Conservation (phyloP, 2,113 vertebrate species). For the Leiothrix lutea region DNA sequence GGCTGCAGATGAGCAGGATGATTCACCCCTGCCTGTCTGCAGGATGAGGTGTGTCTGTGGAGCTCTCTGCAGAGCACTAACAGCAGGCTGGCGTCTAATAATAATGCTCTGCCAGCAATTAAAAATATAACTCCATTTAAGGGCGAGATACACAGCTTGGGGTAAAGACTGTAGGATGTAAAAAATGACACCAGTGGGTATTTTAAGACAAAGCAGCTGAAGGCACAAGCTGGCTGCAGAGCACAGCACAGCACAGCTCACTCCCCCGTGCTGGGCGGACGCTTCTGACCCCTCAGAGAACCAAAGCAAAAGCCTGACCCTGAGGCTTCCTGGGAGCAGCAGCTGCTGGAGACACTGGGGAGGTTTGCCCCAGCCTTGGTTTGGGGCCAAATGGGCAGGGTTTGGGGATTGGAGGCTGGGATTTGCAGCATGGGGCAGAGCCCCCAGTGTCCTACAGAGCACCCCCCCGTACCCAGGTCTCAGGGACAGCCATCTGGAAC, state of each 20-base stretch:
- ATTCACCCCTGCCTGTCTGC: conserved; percentile 16
- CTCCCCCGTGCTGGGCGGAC: rapidly evolving
- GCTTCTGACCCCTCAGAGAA: not conserved
- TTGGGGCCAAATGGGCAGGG: not conserved
- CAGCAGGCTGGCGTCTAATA: conserved; percentile 11
- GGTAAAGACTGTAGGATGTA: conserved; percentile 47
- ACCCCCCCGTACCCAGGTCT: not conserved
- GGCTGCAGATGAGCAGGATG: not conserved
- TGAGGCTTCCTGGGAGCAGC: rapidly evolving
- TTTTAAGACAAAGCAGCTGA: conserved; percentile 60
- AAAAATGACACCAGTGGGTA: conserved; percentile 53
- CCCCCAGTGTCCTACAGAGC: not conserved
- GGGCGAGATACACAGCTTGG: conserved; percentile 48
- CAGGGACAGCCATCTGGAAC: not conserved
- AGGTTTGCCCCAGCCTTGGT: not conserved
- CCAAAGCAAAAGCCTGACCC: not conserved
- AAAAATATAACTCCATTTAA: conserved; percentile 55
- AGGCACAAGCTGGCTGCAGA: conserved; percentile 3
- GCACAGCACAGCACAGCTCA: not conserved
- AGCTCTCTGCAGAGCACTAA: not conserved
- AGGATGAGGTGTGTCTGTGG: not conserved
- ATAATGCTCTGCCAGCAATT: conserved; percentile 46
- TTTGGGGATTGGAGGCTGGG: not conserved
- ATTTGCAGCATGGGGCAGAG: not conserved
- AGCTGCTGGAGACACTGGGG: not conserved